Base-by-base conservation (phyloP, 2,888 invertebrate species). In the Didymodactylos carnosus region DNA sequence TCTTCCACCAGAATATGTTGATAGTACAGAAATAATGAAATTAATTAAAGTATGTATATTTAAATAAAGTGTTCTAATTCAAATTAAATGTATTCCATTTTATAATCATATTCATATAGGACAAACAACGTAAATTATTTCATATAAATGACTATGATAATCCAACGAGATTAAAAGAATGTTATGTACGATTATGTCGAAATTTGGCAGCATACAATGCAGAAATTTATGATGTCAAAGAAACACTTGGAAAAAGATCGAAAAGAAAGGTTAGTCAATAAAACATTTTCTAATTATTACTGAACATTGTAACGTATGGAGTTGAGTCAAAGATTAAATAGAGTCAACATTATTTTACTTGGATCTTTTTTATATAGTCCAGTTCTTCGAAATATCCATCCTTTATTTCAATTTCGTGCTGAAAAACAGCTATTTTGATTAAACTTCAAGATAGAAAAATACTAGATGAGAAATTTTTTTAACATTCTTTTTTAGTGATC, bases 131-230 rank as follows among this genome's bases (percentile, higher is more conserved):
- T 39, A 72, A 53, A 72, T 23, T 70, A 40, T 43, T 70, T 70
- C 43, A 43, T 70, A 40, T 43, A 4, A 41, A 70, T 27, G 43
- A 43, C 35, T 70, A 43, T 16, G 43, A 40, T 40, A 41, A 43
- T 43, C 40, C 70, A 25, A 80, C 86, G 8, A 87, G 87, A 76
- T 82, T 88, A 79, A 88, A 88, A 80, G 86, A 87, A 78, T 82
- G 87, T 53, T 88, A 88, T 81, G 85, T 87, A 73, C 87, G 87
- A 80, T 87, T 87, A 74, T 87, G 87, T 78, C 85, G 86, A 76
- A 84, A 87, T 72, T 82, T 88, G 76, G 87, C 88, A 6, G 86
- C 87, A 10, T 87, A 86, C 80, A 86, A 86, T 49, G 87, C 87
- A 80, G 86, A 86, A 76, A 83, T 88, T 19, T 88, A 87, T 78